These are phyloP conservation scores for Samia ricini DNA, from an alignment of 1,140 invertebrate species.

Conservation along the genomic window DNA sequence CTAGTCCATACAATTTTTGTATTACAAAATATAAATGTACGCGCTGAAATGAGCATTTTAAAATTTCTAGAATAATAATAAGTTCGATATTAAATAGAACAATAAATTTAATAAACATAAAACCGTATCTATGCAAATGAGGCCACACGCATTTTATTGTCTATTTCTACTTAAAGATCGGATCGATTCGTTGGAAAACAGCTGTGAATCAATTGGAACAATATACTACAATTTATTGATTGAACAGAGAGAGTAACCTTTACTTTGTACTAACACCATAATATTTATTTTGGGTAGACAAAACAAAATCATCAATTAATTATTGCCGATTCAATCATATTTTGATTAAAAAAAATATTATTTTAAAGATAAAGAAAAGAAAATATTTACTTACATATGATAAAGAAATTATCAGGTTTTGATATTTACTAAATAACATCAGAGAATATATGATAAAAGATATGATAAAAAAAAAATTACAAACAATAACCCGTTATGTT, in stretches of 20 bases:
- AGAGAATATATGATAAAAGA: no score
- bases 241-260: not conserved
- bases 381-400: no score
- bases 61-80: not conserved
- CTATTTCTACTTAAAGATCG: not conserved
- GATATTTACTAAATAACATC: no score
- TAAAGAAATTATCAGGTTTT: no score
- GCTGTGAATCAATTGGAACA: not conserved
- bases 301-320: no score
- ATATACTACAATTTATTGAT: slow-evolving; percentile 2
- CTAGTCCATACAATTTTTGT: no score
- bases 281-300: not conserved
- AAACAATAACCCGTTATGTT: no score
- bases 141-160: slow-evolving; percentile 4
- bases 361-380: no score
- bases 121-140: slow-evolving; percentile 4
- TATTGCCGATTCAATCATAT: no score
- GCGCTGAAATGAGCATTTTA: not conserved
- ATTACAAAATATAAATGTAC: no score
- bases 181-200: slow-evolving; percentile 1
- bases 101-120: not conserved
- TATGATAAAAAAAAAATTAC: no score
- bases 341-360: no score
- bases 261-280: not conserved
- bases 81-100: not conserved